Percentiles rank a stretch among this genome's conserved stretches.
Evolutionary conservation across 2,888 invertebrate species (phyloP).

Genomic region (Cheilosia urbana): DNA sequence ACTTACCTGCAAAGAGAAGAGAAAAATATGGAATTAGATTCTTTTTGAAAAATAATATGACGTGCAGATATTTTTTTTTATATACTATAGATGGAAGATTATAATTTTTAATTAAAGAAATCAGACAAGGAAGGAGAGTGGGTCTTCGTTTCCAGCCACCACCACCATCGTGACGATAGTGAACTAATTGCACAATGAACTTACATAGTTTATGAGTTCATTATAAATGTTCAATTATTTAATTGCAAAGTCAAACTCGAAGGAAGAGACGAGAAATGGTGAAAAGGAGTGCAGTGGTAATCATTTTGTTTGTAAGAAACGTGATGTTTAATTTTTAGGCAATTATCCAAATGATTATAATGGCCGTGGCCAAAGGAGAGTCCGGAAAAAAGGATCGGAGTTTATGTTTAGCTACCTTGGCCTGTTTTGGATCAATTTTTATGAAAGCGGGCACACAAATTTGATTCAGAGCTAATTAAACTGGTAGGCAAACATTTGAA

Average conservation of each 20-base stretch:
- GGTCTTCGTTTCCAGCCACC: background rate
- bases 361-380: too few species aligned
- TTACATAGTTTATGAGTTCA: conserved; percentile 70
- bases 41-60: conserved; percentile 1
- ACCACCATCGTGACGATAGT: conserved; percentile 36
- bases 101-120: conserved; percentile 73
- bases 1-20: conserved; percentile 69
- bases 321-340: background rate
- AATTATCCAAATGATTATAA: too few species aligned
- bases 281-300: background rate
- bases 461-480: too few species aligned
- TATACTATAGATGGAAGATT: conserved; percentile 38
- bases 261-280: background rate
- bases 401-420: too few species aligned
- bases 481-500: too few species aligned
- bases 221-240: conserved; percentile 69
- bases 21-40: conserved; percentile 44
- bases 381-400: too few species aligned
- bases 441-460: too few species aligned
- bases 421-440: too few species aligned
- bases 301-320: background rate
- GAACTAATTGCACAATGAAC: conserved; percentile 63
- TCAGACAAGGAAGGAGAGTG: conserved; percentile 11
- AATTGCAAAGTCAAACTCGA: conserved; percentile 48
- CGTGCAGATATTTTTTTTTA: conserved; percentile 2